A percentile compares a stretch with the other conserved stretches of the same genome.
phyloP scores from a whole-genome alignment of 2,113 vertebrate species.

The Microtus pennsylvanicus region DNA sequence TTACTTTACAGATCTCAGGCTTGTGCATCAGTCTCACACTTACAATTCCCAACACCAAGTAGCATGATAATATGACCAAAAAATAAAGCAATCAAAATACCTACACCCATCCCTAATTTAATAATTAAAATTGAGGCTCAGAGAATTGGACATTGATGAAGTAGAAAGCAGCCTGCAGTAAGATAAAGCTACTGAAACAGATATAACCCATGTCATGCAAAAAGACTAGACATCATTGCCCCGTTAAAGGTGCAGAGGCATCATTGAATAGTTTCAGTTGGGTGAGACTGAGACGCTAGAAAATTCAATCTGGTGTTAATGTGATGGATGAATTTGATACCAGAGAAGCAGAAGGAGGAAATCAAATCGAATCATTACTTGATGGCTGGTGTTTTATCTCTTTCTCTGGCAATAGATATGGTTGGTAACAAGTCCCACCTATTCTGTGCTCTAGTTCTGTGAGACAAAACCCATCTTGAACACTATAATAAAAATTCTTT shows the following conservation, averaged over 20 bases:
- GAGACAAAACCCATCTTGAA: not conserved
- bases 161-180: fast-evolving
- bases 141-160: not conserved
- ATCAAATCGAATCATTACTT: not conserved
- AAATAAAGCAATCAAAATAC: not conserved
- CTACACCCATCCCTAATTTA: not conserved
- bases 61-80: no score
- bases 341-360: not conserved
- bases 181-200: not conserved
- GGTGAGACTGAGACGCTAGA: not conserved
- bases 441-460: not conserved
- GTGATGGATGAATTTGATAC: not conserved
- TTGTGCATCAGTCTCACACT: not conserved
- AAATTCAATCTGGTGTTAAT: not conserved
- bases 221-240: not conserved
- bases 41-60: not conserved
- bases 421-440: no score
- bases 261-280: not conserved
- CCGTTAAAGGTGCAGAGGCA: fast-evolving
- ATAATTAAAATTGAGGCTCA: not conserved
- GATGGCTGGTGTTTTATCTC: fast-evolving
- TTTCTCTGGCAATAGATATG: not conserved
- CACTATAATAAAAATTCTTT: not conserved
- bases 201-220: not conserved
- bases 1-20: not conserved